phyloP scores from a whole-genome alignment of 2,113 vertebrate genomes.

The Fulica atra region DNA sequence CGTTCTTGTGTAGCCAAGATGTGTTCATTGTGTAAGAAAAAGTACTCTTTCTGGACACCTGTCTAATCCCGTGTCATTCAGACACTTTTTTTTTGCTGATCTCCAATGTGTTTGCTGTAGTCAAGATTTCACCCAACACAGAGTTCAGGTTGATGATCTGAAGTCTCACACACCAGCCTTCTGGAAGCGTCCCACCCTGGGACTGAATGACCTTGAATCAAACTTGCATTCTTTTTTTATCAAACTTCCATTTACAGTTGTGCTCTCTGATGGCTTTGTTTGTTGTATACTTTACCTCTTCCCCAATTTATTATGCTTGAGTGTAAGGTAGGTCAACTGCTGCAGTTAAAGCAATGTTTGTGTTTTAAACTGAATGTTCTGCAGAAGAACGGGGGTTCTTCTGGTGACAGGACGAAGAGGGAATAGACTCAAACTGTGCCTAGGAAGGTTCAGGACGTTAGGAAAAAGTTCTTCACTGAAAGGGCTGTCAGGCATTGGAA shows the following conservation, averaged over 20 bases:
- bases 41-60: neutral
- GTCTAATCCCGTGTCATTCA: neutral
- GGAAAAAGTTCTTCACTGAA: too few species aligned
- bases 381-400: fast-evolving
- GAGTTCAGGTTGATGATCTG: neutral
- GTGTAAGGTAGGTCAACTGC: neutral
- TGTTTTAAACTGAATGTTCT: neutral
- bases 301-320: neutral
- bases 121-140: neutral
- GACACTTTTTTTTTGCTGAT: neutral
- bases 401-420: too few species aligned
- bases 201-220: neutral
- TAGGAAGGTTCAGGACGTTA: too few species aligned
- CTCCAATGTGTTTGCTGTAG: neutral
- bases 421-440: too few species aligned
- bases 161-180: neutral
- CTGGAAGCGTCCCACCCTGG: neutral
- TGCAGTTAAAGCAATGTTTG: fast-evolving
- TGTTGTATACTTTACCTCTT: neutral
- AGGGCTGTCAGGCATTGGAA: too few species aligned
- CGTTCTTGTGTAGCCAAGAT: neutral
- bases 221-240: neutral
- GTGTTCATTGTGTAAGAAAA: neutral
- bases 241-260: neutral
- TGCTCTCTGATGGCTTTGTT: neutral